Evolutionary conservation across 2,888 invertebrate genomes (phyloP).

Genomic region (Parthenolecanium corni): DNA sequence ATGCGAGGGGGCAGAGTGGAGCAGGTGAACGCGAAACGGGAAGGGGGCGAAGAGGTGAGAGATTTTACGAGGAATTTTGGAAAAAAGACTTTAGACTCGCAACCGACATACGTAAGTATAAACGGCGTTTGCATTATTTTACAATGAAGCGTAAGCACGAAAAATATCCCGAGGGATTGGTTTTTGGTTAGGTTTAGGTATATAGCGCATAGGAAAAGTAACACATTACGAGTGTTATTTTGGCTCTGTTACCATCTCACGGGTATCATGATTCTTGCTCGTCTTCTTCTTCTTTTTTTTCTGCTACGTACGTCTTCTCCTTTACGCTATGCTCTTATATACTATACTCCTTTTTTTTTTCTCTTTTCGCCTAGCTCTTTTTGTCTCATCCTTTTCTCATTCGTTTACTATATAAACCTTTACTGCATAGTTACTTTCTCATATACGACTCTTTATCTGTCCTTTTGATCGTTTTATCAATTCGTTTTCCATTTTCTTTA

Average conservation of each 20-base stretch:
- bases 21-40: too few relatives aligned
- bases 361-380: slow-evolving; percentile 10
- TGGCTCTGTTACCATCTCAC: slow-evolving; percentile 28
- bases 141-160: slow-evolving; percentile 20
- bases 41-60: too few relatives aligned
- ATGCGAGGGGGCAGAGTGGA: neutral
- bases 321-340: neutral
- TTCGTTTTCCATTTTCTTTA: too few relatives aligned
- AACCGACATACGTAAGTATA: slow-evolving; percentile 19
- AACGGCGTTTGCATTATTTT: slow-evolving; percentile 23
- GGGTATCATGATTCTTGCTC: slow-evolving; percentile 26
- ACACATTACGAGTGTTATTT: slow-evolving; percentile 24
- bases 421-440: too few relatives aligned
- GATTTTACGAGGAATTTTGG: too few relatives aligned
- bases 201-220: slow-evolving; percentile 18
- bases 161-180: slow-evolving; percentile 18
- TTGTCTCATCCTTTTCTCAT: slow-evolving; percentile 4
- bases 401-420: too few relatives aligned
- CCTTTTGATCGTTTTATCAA: too few relatives aligned
- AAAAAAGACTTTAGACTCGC: neutral
- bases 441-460: too few relatives aligned
- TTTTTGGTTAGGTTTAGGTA: slow-evolving; percentile 21
- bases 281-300: slow-evolving; percentile 15
- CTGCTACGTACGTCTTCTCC: neutral
- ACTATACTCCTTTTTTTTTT: neutral